phyloP scores from a whole-genome alignment of 1,140 invertebrate genomes.

The Manduca sexta region DNA sequence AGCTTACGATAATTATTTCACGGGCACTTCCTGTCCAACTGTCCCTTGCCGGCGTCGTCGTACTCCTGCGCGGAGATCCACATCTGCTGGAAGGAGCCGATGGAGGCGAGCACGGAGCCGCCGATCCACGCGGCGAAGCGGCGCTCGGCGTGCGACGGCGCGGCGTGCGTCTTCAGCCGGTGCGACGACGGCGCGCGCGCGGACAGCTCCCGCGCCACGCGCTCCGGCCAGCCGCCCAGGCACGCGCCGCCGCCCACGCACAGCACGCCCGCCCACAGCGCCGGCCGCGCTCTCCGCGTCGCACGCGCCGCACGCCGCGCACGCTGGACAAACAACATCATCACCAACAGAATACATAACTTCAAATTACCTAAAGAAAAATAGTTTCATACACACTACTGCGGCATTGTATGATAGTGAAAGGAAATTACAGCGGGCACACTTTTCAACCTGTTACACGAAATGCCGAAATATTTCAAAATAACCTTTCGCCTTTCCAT shows the following conservation, averaged over 20 bases:
- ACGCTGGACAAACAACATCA: conserved; percentile 74
- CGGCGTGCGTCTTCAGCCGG: conserved; percentile 89
- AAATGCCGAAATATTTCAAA: too few relatives aligned
- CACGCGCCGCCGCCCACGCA: conserved; percentile 51
- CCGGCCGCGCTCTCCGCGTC: conserved; percentile 94
- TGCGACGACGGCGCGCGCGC: conserved; percentile 91
- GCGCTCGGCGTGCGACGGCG: conserved; percentile 87
- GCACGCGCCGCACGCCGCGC: conserved; percentile 86
- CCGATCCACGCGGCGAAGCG: conserved; percentile 96
- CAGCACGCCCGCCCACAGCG: conserved; percentile 92
- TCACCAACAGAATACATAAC: too few relatives aligned
- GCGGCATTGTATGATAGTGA: too few relatives aligned
- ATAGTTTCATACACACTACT: too few relatives aligned
- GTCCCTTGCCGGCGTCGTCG: conserved; percentile 93
- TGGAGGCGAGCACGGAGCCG: conserved; percentile 94
- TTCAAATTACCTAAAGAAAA: too few relatives aligned
- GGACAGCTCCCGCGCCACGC: conserved; percentile 51
- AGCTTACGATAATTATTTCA: too few relatives aligned
- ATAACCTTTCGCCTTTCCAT: too few relatives aligned
- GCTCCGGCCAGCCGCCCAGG: conserved; percentile 80
- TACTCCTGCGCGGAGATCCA: conserved; percentile 98
- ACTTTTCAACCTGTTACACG: too few relatives aligned
- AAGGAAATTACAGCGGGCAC: too few relatives aligned
- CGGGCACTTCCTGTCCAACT: conserved; percentile 94
- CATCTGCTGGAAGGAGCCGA: conserved; percentile 98